Percentiles rank a stretch among this genome's conserved stretches.
phyloP scores from a whole-genome alignment of 2,888 invertebrate species.

The Erebia ligea region DNA sequence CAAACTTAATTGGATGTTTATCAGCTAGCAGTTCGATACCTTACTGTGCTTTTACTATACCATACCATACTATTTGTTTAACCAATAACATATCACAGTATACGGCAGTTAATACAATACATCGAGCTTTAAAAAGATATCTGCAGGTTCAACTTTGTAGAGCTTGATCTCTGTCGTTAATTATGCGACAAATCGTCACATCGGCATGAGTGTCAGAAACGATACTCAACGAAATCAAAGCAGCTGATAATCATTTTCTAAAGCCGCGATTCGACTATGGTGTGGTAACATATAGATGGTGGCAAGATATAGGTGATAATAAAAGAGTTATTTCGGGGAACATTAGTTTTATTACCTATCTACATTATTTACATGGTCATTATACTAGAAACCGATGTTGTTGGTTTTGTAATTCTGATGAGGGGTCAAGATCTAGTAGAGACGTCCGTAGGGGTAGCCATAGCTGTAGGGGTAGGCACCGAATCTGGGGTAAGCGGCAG shows the following conservation, averaged over 20 bases:
- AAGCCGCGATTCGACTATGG: too few species aligned
- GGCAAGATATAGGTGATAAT: not conserved
- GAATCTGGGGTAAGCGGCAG: constrained; percentile 40
- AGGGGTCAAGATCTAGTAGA: constrained; percentile 46
- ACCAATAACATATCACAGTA: too few species aligned
- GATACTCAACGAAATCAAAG: too few species aligned
- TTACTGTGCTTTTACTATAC: not conserved
- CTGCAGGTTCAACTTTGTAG: too few species aligned
- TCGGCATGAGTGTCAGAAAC: too few species aligned
- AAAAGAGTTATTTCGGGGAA: constrained; percentile 24
- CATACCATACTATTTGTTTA: too few species aligned
- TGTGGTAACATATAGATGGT: too few species aligned
- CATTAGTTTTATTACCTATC: constrained; percentile 38
- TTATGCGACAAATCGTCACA: too few species aligned
- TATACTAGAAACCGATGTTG: constrained; percentile 16
- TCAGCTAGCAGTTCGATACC: not conserved
- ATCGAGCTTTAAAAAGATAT: too few species aligned
- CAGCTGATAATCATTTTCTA: too few species aligned
- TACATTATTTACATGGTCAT: constrained; percentile 41
- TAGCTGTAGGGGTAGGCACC: constrained; percentile 44
- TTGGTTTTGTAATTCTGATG: constrained; percentile 16
- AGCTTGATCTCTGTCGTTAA: too few species aligned
- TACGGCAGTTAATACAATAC: too few species aligned
- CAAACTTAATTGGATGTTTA: not conserved
- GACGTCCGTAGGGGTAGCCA: constrained; percentile 51